A percentile compares a stretch with the other conserved stretches of the same genome.
phyloP scores from a whole-genome alignment of 2,113 vertebrate genomes.

The Leptodactylus fuscus region DNA sequence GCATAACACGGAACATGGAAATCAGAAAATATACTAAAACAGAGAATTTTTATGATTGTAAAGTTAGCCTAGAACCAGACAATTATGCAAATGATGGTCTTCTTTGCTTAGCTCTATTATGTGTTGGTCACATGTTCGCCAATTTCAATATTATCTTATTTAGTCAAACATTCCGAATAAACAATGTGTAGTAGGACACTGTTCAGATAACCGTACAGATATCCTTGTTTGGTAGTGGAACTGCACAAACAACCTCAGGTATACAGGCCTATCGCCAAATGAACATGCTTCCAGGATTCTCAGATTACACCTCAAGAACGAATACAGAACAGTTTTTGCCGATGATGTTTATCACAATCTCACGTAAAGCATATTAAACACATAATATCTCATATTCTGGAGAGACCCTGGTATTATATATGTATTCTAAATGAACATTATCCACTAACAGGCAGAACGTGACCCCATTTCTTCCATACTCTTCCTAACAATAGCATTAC shows the following conservation, averaged over 20 bases:
- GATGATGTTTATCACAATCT: not conserved
- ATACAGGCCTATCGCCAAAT: not conserved
- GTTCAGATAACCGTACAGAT: not conserved
- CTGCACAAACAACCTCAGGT: not conserved
- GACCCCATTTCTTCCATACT: no score
- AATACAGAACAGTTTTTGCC: not conserved
- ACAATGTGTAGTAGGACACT: not conserved
- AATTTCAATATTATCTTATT: constrained; percentile 11
- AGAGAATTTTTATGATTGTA: not conserved
- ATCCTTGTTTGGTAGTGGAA: not conserved
- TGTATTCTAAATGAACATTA: no score
- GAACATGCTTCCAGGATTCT: not conserved
- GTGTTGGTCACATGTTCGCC: not conserved
- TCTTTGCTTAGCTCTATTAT: not conserved
- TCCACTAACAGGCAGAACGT: no score
- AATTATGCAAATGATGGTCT: not conserved
- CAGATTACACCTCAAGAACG: not conserved
- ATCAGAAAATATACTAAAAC: not conserved
- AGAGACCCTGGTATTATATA: no score
- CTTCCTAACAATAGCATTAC: no score
- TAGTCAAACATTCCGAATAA: not conserved
- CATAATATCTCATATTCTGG: no score
- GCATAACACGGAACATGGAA: not conserved
- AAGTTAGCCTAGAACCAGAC: not conserved
- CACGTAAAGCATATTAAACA: not conserved